A percentile compares a stretch with the other conserved stretches of the same genome.
These are phyloP conservation scores for Acanthopleura granulata DNA, from an alignment of 2,888 invertebrate genomes.

Conservation along the genomic window DNA sequence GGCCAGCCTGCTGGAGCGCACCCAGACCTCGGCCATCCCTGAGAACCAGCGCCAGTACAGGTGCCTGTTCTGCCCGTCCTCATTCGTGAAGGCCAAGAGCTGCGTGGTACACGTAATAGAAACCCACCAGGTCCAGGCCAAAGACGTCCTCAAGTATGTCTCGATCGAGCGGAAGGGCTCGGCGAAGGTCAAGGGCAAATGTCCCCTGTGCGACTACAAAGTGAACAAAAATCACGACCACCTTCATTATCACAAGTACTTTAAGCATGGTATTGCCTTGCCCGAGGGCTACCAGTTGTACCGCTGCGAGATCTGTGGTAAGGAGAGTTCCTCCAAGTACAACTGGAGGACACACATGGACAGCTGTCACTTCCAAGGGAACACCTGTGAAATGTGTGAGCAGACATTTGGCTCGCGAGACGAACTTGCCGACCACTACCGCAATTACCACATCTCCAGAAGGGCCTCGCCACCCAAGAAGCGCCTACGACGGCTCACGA, in stretches of 20 bases:
- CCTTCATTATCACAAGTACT: slow-evolving; percentile 60
- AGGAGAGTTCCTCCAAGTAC: slow-evolving; percentile 56
- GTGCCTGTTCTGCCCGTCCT: slow-evolving; percentile 49
- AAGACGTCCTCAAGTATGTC: slow-evolving; percentile 34
- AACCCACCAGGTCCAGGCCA: slow-evolving; percentile 44
- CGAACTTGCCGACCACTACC: not conserved
- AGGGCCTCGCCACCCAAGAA: not conserved
- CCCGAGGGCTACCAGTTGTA: slow-evolving; percentile 56
- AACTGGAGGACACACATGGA: slow-evolving; percentile 47
- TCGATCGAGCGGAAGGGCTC: slow-evolving; percentile 22
- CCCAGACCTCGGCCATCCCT: slow-evolving; percentile 22
- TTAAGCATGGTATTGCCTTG: slow-evolving; percentile 54
- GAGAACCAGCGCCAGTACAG: slow-evolving; percentile 37
- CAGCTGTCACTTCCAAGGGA: slow-evolving; percentile 42
- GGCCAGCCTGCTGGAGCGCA: slow-evolving; percentile 15
- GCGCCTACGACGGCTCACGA: not conserved
- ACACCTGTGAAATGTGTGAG: slow-evolving; percentile 54
- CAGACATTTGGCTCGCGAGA: slow-evolving; percentile 42
- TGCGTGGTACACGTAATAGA: slow-evolving; percentile 47
- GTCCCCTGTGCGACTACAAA: slow-evolving; percentile 59
- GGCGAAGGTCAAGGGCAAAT: slow-evolving; percentile 34
- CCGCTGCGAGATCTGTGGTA: slow-evolving; percentile 57
- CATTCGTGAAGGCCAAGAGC: slow-evolving; percentile 51
- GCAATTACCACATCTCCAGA: not conserved
- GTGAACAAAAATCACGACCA: slow-evolving; percentile 55